Conservation (phyloP, 1,140 invertebrate species). For the Conus ventricosus region DNA sequence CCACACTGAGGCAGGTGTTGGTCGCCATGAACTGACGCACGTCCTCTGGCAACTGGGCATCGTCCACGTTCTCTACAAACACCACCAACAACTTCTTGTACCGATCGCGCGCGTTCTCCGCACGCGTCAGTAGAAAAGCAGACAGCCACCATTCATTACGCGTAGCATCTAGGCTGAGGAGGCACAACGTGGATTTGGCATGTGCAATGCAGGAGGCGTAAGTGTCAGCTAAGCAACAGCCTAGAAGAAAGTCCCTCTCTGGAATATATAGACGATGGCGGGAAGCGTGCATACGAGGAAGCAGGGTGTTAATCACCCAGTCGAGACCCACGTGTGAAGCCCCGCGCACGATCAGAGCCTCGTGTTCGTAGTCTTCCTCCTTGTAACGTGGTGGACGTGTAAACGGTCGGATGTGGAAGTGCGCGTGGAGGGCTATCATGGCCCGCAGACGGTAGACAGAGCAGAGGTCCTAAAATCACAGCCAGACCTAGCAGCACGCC, state of each 20-base stretch:
- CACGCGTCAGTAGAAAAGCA: conserved; percentile 82
- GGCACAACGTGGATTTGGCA: conserved; percentile 79
- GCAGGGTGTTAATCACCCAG: conserved; percentile 88
- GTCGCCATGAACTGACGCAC: conserved; percentile 80
- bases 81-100: conserved; percentile 89
- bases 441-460: conserved; percentile 21
- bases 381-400: not conserved
- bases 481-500: conserved; percentile 17
- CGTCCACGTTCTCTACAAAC: conserved; percentile 84
- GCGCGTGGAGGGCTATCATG: conserved; percentile 17
- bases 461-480: conserved; percentile 8
- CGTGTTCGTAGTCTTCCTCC: conserved; percentile 76
- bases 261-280: conserved; percentile 93
- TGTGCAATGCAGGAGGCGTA: conserved; percentile 78
- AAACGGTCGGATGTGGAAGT: conserved; percentile 26
- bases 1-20: conserved; percentile 80
- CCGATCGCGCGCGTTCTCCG: conserved; percentile 90
- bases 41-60: conserved; percentile 76
- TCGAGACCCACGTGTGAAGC: conserved; percentile 87
- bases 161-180: conserved; percentile 80
- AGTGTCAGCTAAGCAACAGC: conserved; percentile 82
- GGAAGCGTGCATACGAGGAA: conserved; percentile 85
- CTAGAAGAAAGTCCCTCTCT: conserved; percentile 90
- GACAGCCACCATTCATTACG: conserved; percentile 82
- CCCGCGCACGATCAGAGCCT: conserved; percentile 93